Evolutionary conservation across 2,797 vertebrate species (phyloP).

Genomic region (Thripadectes ignobilis): DNA sequence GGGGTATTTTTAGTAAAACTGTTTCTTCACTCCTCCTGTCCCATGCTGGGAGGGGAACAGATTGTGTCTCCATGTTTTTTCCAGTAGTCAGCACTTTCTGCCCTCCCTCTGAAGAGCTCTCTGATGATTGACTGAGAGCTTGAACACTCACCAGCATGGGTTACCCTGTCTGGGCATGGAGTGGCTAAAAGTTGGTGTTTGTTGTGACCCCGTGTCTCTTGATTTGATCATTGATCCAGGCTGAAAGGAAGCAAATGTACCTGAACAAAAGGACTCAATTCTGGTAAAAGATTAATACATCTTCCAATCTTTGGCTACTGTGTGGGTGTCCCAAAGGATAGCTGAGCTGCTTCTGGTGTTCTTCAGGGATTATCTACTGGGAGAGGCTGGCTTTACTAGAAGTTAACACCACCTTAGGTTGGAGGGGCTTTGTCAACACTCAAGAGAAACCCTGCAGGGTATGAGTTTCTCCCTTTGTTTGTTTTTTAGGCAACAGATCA

Average conservation of each 20-base stretch:
- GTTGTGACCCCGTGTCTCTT: neutral
- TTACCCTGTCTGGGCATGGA: neutral
- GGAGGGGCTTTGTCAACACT: neutral
- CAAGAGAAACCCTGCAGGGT: neutral
- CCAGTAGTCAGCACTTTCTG: neutral
- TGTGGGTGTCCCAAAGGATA: neutral
- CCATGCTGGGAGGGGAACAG: neutral
- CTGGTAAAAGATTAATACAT: neutral
- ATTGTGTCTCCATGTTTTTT: constrained; percentile 6
- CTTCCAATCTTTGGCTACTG: neutral
- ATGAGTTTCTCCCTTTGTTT: neutral
- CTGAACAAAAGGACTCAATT: neutral
- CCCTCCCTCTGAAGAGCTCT: neutral
- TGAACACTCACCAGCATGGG: neutral
- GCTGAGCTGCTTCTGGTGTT: neutral
- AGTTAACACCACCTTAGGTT: neutral
- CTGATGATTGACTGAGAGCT: neutral
- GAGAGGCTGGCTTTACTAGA: neutral
- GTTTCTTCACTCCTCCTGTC: constrained; percentile 15
- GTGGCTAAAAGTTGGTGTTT: neutral
- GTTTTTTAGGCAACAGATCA: neutral
- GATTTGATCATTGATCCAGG: neutral
- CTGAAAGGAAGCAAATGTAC: neutral
- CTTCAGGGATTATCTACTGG: neutral
- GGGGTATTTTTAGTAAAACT: constrained; percentile 51